Percentiles rank a stretch among this genome's conserved stretches.
Conservation (phyloP, 30 jellyfish, hydroid and myxozoan species). For the Aurelia sp. region DNA sequence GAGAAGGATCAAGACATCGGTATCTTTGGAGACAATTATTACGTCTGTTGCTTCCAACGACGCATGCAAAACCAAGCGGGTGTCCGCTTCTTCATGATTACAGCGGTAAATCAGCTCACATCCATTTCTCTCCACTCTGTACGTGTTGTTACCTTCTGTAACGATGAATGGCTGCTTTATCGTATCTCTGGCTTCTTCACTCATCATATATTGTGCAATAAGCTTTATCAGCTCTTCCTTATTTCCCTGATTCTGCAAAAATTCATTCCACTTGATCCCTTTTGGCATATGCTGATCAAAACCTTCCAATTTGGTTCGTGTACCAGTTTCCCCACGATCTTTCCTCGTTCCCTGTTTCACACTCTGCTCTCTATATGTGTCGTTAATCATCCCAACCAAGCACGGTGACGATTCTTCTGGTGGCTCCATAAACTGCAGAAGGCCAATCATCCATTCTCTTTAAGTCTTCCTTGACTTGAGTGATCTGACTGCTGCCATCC, state of each 20-base stretch:
- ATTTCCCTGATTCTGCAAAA: conserved; percentile 36
- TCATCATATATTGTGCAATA: conserved; percentile 9
- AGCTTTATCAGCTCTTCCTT: conserved; percentile 28
- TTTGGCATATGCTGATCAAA: conserved; percentile 59
- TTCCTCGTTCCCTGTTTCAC: conserved; percentile 38
- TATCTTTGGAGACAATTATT: conserved; percentile 30
- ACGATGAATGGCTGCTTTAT: conserved; percentile 45
- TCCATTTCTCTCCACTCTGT: conserved; percentile 9
- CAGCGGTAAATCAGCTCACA: too few relatives aligned
- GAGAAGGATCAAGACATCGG: conserved; percentile 42
- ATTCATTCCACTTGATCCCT: conserved; percentile 41
- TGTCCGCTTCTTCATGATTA: conserved; percentile 2
- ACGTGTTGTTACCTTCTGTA: conserved; percentile 37
- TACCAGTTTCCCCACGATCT: conserved; percentile 16
- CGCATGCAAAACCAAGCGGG: conserved; percentile 29
- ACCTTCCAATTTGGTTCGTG: background rate
- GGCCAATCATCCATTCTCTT: conserved; percentile 19
- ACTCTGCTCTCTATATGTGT: conserved; percentile 27
- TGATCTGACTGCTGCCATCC: conserved; percentile 41
- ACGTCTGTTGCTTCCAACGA: conserved; percentile 25
- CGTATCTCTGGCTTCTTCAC: conserved; percentile 39
- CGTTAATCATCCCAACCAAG: conserved; percentile 38
- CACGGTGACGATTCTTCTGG: background rate
- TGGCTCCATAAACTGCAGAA: conserved; percentile 11
- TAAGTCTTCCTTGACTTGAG: conserved; percentile 23